Evolutionary conservation across 2,113 vertebrate species (phyloP).

Genomic region (Pangasianodon gigas): DNA sequence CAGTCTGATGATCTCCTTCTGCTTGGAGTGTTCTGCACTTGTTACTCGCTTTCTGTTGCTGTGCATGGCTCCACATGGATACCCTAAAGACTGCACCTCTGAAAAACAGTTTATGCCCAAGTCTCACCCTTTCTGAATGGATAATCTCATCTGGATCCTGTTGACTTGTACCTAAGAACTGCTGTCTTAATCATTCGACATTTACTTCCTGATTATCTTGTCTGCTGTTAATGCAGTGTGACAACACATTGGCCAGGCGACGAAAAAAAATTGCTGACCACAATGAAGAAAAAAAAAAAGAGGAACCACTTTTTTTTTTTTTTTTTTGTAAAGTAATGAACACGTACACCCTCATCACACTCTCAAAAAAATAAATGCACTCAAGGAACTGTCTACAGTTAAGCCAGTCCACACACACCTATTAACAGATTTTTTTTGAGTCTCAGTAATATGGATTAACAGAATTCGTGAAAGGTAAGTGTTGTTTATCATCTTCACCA

Average conservation of each 20-base stretch:
- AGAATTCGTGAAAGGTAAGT: not conserved
- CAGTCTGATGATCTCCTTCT: not conserved
- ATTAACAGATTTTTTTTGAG: not conserved
- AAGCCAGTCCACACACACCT: not conserved
- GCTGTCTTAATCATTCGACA: not conserved
- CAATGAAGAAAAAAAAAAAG: not conserved
- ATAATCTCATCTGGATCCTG: not conserved
- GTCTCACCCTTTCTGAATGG: not conserved
- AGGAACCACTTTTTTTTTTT: conserved; percentile 26
- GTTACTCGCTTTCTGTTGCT: not conserved
- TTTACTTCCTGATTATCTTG: not conserved
- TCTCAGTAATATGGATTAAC: not conserved
- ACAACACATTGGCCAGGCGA: conserved; percentile 2
- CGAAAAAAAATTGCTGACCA: conserved; percentile 17
- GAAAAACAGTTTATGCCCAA: not conserved
- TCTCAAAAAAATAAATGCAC: not conserved
- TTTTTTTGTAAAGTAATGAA: not conserved
- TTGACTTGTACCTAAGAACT: not conserved
- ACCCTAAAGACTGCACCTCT: not conserved
- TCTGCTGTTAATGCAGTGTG: not conserved
- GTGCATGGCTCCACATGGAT: not conserved
- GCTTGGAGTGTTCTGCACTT: not conserved
- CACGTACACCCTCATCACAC: not conserved
- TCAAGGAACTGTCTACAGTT: not conserved
- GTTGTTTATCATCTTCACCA: not conserved